These are phyloP conservation scores for Pangasianodon hypophthalmus DNA, from an alignment of 2,113 vertebrate species.

Conservation along the genomic window DNA sequence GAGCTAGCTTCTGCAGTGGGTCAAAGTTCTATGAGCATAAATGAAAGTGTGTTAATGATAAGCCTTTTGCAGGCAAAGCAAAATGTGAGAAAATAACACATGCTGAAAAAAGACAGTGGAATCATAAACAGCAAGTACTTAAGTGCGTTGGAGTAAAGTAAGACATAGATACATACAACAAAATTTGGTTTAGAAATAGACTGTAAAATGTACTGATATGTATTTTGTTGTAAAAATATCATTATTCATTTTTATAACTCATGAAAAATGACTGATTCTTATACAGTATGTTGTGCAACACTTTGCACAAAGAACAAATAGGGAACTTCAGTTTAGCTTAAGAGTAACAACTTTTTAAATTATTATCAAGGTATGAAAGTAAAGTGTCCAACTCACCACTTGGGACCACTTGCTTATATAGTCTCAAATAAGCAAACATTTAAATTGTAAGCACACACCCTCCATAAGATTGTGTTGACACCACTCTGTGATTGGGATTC, in stretches of 20 bases:
- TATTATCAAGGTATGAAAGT: background rate
- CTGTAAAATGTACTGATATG: background rate
- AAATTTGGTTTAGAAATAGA: background rate
- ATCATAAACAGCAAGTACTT: background rate
- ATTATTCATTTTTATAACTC: background rate
- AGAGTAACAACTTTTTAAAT: background rate
- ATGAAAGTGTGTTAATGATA: conserved; percentile 24
- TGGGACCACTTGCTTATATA: background rate
- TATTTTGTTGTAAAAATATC: background rate
- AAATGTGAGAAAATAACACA: conserved; percentile 27
- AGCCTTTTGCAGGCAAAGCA: conserved; percentile 26
- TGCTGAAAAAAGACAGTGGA: conserved; percentile 1
- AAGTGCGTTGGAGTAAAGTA: background rate
- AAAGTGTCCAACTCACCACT: conserved; percentile 14
- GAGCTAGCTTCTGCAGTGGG: conserved; percentile 45
- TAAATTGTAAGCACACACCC: background rate
- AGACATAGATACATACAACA: background rate
- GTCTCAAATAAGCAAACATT: background rate
- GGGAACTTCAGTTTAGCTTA: background rate
- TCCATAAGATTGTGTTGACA: background rate
- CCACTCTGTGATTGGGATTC: background rate
- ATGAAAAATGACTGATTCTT: background rate
- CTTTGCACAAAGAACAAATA: background rate
- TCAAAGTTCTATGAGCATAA: conserved; percentile 69
- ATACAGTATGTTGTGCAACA: background rate